A percentile compares a stretch with the other conserved stretches of the same genome.
Evolutionary conservation across 2,888 invertebrate genomes (phyloP).

Genomic region (Cerceris rybyensis): DNA sequence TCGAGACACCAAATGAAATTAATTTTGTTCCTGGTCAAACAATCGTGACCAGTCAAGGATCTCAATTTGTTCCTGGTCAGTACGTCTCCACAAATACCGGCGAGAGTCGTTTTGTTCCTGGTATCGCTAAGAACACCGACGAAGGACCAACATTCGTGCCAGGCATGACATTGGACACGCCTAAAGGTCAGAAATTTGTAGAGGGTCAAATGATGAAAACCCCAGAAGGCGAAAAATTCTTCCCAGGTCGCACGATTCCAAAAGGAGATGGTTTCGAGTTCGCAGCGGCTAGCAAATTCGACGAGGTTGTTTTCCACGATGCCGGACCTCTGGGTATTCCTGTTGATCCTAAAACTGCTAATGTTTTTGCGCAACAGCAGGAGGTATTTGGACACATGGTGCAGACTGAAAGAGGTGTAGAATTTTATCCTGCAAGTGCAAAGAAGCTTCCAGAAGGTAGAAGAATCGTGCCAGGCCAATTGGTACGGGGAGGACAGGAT

Average conservation of each 20-base stretch:
- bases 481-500: constrained; percentile 85
- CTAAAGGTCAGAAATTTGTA: constrained; percentile 86
- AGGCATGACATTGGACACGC: constrained; percentile 85
- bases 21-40: constrained; percentile 87
- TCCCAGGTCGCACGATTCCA: constrained; percentile 84
- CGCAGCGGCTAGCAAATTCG: constrained; percentile 84
- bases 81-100: constrained; percentile 83
- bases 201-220: constrained; percentile 86
- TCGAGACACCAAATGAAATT: constrained; percentile 83
- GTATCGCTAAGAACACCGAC: constrained; percentile 81
- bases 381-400: constrained; percentile 87
- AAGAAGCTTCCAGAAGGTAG: constrained; percentile 83
- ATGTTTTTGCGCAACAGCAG: constrained; percentile 81
- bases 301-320: constrained; percentile 84
- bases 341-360: constrained; percentile 83
- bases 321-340: constrained; percentile 84
- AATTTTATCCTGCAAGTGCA: constrained; percentile 85
- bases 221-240: constrained; percentile 85
- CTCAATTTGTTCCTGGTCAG: constrained; percentile 87
- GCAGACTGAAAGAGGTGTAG: constrained; percentile 86
- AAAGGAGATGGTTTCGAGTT: constrained; percentile 84
- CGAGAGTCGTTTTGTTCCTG: constrained; percentile 85
- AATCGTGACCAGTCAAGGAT: constrained; percentile 85
- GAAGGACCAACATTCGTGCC: constrained; percentile 84
- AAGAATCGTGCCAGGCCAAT: constrained; percentile 85